Percentiles rank a stretch among this genome's conserved stretches.
Conservation (phyloP, 1,140 invertebrate genomes). For the Drosophila punjabiensis region DNA sequence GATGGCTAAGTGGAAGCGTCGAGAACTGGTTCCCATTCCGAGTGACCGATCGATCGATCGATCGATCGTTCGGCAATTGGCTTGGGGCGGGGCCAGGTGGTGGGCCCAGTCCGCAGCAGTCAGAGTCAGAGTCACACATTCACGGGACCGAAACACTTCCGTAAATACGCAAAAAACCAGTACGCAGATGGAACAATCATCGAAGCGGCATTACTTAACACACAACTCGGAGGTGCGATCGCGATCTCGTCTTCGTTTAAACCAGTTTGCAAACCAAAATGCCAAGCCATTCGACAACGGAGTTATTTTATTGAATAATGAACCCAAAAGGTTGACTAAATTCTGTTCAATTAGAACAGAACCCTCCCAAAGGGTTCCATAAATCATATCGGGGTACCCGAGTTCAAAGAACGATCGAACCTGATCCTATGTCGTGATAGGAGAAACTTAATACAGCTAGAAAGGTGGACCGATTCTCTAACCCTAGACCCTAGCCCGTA, state of each 20-base stretch:
- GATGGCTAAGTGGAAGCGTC: conserved; percentile 36
- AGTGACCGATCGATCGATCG: conserved; percentile 6
- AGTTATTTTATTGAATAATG: conserved; percentile 58
- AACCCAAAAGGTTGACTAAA: conserved; percentile 49
- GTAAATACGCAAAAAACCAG: conserved; percentile 75
- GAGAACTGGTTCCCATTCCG: conserved; percentile 48
- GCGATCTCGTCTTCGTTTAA: conserved; percentile 38
- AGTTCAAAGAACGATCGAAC: conserved; percentile 31
- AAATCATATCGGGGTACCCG: conserved; percentile 32
- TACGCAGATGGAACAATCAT: conserved; percentile 66
- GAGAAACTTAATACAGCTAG: conserved; percentile 45
- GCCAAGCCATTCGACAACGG: conserved; percentile 3
- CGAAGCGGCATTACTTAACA: conserved; percentile 50
- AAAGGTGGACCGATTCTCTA: conserved; percentile 28
- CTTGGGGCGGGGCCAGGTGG: conserved; percentile 56
- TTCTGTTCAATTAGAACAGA: conserved; percentile 50
- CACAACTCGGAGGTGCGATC: conserved; percentile 43
- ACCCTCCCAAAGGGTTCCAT: conserved; percentile 10
- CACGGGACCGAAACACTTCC: conserved; percentile 61
- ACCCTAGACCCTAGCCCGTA: conserved; percentile 4
- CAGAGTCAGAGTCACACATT: conserved; percentile 33
- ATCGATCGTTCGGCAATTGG: conserved; percentile 32
- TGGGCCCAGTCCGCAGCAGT: conserved; percentile 31
- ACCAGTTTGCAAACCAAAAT: conserved; percentile 58
- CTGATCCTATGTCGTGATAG: conserved; percentile 38